Percentiles rank a stretch among this genome's conserved stretches.
Evolutionary conservation across 2,888 invertebrate species (phyloP).

Genomic region (Pammene fasciana): DNA sequence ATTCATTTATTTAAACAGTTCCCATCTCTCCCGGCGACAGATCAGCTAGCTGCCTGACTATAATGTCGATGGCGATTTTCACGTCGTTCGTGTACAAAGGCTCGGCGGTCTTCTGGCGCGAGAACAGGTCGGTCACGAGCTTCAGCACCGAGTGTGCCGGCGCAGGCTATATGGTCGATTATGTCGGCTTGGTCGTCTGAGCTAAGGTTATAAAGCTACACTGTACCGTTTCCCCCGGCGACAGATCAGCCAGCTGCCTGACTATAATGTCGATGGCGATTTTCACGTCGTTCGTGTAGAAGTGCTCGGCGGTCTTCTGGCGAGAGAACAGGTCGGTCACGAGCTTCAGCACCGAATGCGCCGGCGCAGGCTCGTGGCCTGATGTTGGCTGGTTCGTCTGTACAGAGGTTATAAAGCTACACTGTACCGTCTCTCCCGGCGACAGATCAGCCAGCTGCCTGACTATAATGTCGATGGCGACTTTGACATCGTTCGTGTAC

Average conservation of each 20-base stretch:
- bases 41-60: constrained; percentile 94
- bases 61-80: constrained; percentile 96
- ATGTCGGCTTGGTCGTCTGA: constrained; percentile 94
- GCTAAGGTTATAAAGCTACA: neutral
- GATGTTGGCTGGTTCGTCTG: constrained; percentile 94
- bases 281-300: constrained; percentile 97
- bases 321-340: constrained; percentile 93
- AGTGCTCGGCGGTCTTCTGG: constrained; percentile 90
- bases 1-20: too few relatives aligned
- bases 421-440: constrained; percentile 92
- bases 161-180: constrained; percentile 91
- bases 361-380: constrained; percentile 91
- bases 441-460: constrained; percentile 95
- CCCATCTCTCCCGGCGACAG: constrained; percentile 93
- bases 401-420: too few relatives aligned
- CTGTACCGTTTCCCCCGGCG: constrained; percentile 91
- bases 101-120: constrained; percentile 89
- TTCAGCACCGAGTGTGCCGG: constrained; percentile 94
- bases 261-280: constrained; percentile 97
- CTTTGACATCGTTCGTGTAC: constrained; percentile 97
- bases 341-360: constrained; percentile 94
- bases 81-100: constrained; percentile 98
- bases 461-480: constrained; percentile 95
- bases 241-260: constrained; percentile 94
- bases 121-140: constrained; percentile 93